Conservation (phyloP, 2,113 vertebrate genomes). For the Apeltes quadracus region DNA sequence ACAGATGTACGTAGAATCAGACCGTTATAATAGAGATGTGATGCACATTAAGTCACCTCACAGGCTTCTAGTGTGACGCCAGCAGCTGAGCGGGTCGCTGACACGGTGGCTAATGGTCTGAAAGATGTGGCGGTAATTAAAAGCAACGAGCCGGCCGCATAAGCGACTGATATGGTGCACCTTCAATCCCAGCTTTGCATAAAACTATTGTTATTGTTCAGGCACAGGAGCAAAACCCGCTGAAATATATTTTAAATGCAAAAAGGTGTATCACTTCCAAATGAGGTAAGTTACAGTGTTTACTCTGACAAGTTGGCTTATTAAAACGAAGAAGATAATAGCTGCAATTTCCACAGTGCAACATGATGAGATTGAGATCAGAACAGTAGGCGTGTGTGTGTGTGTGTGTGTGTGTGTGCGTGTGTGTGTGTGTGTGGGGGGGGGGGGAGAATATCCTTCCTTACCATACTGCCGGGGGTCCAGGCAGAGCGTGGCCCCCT, state of each 20-base stretch:
- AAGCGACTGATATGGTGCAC: constrained; percentile 6
- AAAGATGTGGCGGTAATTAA: constrained; percentile 36
- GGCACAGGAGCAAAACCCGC: not conserved
- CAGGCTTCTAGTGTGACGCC: not conserved
- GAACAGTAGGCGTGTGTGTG: not conserved
- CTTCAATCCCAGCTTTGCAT: not conserved
- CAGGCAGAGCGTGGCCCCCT: constrained; percentile 90
- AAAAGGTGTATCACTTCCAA: not conserved
- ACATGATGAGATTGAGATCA: not conserved
- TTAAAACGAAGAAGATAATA: not conserved
- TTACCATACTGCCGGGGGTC: constrained; percentile 97
- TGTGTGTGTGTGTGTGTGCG: no score
- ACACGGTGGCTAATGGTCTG: constrained; percentile 44
- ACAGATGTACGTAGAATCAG: not conserved
- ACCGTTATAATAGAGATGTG: not conserved
- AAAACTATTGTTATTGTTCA: constrained; percentile 6
- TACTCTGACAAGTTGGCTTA: not conserved
- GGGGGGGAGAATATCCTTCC: not conserved
- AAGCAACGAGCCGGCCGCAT: constrained; percentile 28
- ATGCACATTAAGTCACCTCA: not conserved
- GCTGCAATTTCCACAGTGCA: not conserved
- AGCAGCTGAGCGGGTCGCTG: constrained; percentile 28
- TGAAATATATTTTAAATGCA: not conserved
- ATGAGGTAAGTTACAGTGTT: not conserved
- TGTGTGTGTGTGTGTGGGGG: no score